Conservation (phyloP, 2,797 vertebrate species). For the Hippopotamyrus pictus region DNA sequence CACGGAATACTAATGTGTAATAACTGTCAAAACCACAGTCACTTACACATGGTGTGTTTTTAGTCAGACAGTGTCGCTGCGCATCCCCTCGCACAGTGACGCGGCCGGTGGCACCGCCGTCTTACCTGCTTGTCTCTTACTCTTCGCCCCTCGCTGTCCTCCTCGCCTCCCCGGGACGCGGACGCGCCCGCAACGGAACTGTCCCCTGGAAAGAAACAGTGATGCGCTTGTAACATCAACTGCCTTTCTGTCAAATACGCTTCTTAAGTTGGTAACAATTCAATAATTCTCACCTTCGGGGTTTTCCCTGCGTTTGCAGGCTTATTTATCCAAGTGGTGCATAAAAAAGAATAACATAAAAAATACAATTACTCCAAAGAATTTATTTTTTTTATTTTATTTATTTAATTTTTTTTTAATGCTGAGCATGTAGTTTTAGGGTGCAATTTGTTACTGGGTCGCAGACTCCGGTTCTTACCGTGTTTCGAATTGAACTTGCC, state of each 20-base stretch:
- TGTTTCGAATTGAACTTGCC: constrained; percentile 76
- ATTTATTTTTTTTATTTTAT: no score
- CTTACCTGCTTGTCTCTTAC: constrained; percentile 65
- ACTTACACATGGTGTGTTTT: not conserved
- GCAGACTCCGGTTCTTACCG: constrained; percentile 50
- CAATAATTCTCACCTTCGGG: constrained; percentile 71
- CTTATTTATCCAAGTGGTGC: constrained; percentile 46
- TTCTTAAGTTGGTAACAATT: not conserved
- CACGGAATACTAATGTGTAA: not conserved
- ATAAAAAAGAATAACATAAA: constrained; percentile 29
- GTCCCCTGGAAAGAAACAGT: constrained; percentile 56
- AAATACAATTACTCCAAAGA: not conserved
- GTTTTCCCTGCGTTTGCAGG: constrained; percentile 71
- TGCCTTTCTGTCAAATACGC: not conserved
- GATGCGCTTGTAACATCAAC: not conserved
- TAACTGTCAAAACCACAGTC: not conserved
- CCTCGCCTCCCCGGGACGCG: constrained; percentile 59
- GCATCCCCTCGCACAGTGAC: not conserved
- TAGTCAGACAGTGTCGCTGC: not conserved
- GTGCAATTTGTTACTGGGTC: not conserved
- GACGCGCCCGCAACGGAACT: constrained; percentile 71
- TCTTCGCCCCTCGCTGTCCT: constrained; percentile 63
- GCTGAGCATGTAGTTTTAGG: not conserved
- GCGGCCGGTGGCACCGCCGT: no score
- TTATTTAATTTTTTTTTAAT: no score